phyloP scores from a whole-genome alignment of 2,113 vertebrate genomes.

The Benitochromis conjunctus region DNA sequence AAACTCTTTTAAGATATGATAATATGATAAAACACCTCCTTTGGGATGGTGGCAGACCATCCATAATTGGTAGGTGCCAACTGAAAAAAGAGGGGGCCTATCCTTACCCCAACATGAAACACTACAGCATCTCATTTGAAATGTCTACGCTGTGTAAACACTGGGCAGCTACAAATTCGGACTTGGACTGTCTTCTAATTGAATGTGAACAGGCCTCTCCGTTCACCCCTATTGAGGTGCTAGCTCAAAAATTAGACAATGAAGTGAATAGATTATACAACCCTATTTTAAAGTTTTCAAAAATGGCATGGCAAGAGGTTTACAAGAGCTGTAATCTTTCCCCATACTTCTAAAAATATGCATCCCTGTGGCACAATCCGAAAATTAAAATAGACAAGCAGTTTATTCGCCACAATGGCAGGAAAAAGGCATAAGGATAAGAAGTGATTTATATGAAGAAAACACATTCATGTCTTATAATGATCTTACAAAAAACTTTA shows the following conservation, averaged over 20 bases:
- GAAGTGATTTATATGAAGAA: not conserved
- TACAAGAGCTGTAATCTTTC: not conserved
- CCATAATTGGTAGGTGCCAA: not conserved
- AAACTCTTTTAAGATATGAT: not conserved
- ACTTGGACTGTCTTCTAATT: not conserved
- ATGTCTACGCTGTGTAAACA: not conserved
- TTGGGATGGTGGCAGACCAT: not conserved
- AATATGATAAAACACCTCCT: not conserved
- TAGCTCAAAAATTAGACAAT: not conserved
- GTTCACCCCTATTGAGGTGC: not conserved
- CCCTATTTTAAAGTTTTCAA: not conserved
- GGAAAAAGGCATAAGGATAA: not conserved
- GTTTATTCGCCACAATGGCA: not conserved
- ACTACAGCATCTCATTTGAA: not conserved
- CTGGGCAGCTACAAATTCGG: not conserved
- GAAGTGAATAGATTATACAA: not conserved
- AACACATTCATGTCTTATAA: not conserved
- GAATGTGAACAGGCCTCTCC: not conserved
- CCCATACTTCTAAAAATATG: not conserved
- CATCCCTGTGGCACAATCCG: not conserved
- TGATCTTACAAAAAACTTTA: not conserved
- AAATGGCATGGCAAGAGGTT: not conserved
- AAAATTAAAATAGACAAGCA: not conserved
- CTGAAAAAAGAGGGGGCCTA: not conserved
- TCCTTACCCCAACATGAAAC: not conserved